Conservation (phyloP, 2,888 invertebrate genomes). For the Protonemura montana region DNA sequence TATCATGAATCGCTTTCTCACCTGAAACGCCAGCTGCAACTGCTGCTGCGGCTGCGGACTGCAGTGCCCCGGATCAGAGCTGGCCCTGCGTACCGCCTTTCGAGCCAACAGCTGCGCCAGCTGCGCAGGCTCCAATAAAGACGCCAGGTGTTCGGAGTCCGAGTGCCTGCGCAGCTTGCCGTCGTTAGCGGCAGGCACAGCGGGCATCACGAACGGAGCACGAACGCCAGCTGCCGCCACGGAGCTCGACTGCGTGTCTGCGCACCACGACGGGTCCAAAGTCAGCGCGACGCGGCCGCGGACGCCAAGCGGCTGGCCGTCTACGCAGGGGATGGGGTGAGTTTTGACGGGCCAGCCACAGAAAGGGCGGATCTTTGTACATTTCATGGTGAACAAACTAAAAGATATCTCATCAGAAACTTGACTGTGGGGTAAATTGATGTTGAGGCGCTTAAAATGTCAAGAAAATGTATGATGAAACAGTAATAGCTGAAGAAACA, state of each 20-base stretch:
- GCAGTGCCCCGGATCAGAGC: conserved; percentile 71
- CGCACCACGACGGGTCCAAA: not conserved
- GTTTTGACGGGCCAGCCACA: not conserved
- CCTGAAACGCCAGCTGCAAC: conserved; percentile 66
- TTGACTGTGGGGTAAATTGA: too few species aligned
- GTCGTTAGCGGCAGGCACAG: conserved; percentile 49
- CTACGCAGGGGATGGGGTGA: not conserved
- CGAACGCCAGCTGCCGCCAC: conserved; percentile 52
- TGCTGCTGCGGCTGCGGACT: conserved; percentile 53
- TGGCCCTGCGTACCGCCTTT: conserved; percentile 71
- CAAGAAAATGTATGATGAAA: too few species aligned
- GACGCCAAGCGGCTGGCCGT: not conserved
- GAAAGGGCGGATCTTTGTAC: too few species aligned
- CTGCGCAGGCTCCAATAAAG: conserved; percentile 74
- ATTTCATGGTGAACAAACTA: too few species aligned
- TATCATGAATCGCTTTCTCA: not conserved
- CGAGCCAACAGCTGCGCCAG: conserved; percentile 79
- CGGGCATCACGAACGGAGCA: conserved; percentile 65
- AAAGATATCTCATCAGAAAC: too few species aligned
- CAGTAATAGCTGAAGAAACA: too few species aligned
- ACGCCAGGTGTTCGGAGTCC: conserved; percentile 65
- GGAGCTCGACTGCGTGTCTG: not conserved
- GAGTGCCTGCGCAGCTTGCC: conserved; percentile 63
- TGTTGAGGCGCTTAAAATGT: too few species aligned
- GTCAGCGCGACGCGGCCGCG: not conserved